Base-by-base conservation (phyloP, 2,797 vertebrate species). In the Myotis daubentonii region DNA sequence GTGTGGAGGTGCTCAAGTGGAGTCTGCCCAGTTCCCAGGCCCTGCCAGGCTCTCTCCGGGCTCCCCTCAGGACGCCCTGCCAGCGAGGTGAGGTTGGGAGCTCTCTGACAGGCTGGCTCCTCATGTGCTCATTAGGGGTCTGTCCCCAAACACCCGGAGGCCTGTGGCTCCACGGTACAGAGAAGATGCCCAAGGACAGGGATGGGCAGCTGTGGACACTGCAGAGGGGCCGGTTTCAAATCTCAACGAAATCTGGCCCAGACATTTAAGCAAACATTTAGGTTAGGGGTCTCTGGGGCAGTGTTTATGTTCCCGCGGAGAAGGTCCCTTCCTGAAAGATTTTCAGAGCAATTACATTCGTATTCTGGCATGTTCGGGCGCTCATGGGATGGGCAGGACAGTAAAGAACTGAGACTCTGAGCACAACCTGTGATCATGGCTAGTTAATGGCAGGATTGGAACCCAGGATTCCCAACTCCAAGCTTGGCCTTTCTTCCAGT, bases 21-120 rank as follows among this genome's bases (percentile, higher is more conserved):
- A 17, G 13, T 30, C 25, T n/a, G 38, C 9, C 38, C 22, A 5
- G 5, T 49, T 68, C 25, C 68, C 0, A 11, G 15, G n/a, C 49
- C 53, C 53, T 16, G 51, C 22, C 13, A 60, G 15, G 57, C 8
- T 62, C 53, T 72, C 38, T 1, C 20, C 0, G 5, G 62, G 41
- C 41, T 28, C 6, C 30, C 22, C 12, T 49, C 6, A 0, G 23
- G 2, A 4, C n/a, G 3, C 10, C 6, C 33, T 0, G 13, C 28
- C 0, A 13, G 66, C 0, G 6, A 5, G 25, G 6, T 6, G 23
- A 3, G 16, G 49, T 6, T 15, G 3, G 3, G 33, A 15, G 44
- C 9, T 49, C 5, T 8, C 55, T 44, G 13, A 5, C 0, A 3
- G 23, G 19, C 36, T 11, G 49, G 44, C 1, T 6, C 74, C 8